Evolutionary conservation across 2,797 vertebrate genomes (phyloP).

Genomic region (Alcedo atthis): DNA sequence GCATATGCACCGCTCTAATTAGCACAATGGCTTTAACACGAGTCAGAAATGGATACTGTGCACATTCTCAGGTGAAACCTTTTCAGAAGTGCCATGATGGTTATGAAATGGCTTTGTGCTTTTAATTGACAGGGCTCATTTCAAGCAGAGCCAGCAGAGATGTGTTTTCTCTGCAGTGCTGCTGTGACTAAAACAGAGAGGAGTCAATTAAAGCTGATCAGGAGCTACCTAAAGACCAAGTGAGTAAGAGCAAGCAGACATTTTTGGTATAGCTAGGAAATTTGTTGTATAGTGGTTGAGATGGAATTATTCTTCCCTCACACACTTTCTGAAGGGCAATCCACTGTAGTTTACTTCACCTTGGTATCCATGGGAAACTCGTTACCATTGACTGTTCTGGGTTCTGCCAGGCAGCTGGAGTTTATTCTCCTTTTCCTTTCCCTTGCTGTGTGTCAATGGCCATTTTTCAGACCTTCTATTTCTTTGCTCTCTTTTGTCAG

Average conservation of each 20-base stretch:
- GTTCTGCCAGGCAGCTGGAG: not conserved
- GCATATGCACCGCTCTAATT: slow-evolving; percentile 63
- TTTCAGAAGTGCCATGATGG: not conserved
- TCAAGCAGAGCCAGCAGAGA: not conserved
- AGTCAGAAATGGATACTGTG: slow-evolving; percentile 6
- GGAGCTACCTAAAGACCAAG: not conserved
- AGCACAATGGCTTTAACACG: slow-evolving; percentile 45
- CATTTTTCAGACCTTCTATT: not conserved
- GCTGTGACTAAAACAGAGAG: not conserved
- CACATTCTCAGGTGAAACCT: not conserved
- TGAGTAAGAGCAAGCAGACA: not conserved
- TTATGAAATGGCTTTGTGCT: not conserved
- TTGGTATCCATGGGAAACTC: not conserved
- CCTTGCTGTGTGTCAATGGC: not conserved
- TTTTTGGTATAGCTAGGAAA: accelerated
- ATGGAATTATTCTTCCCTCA: not conserved
- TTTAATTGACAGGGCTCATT: not conserved
- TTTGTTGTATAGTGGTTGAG: not conserved
- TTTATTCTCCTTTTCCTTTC: not conserved
- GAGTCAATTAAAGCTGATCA: not conserved
- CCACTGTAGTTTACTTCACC: not conserved
- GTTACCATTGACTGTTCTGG: not conserved
- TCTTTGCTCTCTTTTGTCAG: not conserved
- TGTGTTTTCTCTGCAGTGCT: not conserved
- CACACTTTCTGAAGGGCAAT: not conserved